These are phyloP conservation scores for Dendroctonus ponderosae DNA, from an alignment of 1,140 invertebrate genomes.

Conservation along the genomic window DNA sequence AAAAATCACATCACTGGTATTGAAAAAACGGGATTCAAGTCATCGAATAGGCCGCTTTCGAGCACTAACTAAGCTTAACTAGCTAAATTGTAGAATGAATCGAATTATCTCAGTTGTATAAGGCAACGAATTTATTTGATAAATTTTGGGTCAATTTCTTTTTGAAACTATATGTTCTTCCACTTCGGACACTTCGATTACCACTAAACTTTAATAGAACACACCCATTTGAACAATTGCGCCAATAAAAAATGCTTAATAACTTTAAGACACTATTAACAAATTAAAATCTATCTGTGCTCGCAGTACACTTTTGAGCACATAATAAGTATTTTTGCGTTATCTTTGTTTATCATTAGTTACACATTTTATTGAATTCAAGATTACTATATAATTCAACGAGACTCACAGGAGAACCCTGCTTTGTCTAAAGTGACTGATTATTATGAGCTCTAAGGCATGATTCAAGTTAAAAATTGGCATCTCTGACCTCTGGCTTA, in stretches of 20 bases:
- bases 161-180: too few species aligned
- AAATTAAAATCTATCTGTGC: too few species aligned
- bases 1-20: too few species aligned
- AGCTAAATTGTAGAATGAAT: constrained; percentile 41
- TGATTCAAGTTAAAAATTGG: constrained; percentile 1
- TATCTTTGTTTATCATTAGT: constrained; percentile 25
- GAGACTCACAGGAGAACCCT: too few species aligned
- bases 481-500: constrained; percentile 2
- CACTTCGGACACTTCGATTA: too few species aligned
- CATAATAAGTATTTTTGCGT: constrained; percentile 10
- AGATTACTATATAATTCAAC: constrained; percentile 2
- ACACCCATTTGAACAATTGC: too few species aligned
- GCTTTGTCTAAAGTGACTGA: constrained; percentile 1
- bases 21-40: too few species aligned
- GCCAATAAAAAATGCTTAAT: too few species aligned
- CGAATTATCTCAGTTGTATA: constrained; percentile 14
- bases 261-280: not conserved
- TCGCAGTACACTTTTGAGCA: too few species aligned
- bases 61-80: constrained; percentile 41
- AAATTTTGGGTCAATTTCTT: too few species aligned
- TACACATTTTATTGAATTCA: constrained; percentile 26
- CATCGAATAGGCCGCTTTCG: constrained; percentile 3
- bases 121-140: too few species aligned
- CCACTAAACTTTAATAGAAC: too few species aligned
- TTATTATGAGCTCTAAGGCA: constrained; percentile 1